Base-by-base conservation (phyloP, 2,888 invertebrate genomes). In the Epinotia ramella region DNA sequence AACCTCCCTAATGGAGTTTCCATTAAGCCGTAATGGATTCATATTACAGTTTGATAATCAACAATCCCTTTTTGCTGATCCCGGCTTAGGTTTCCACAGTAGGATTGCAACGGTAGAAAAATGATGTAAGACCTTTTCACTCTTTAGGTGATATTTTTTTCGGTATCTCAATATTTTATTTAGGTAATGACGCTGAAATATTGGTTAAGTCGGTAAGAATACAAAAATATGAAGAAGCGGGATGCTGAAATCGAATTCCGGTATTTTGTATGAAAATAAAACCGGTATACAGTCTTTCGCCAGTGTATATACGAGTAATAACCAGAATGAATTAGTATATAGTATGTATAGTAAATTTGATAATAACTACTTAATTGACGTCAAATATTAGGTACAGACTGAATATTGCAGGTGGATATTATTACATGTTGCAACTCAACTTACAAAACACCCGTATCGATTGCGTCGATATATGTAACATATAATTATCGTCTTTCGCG, bases 51-150 rank as follows among this genome's bases (percentile, higher is more conserved):
- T 67, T 56, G 68, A 73, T 62, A 69, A 73, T 73, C 68, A 68
- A 73, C 63, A 73, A 63, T 73, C 73, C 68, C 63, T 73, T 69
- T 68, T 73, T 68, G 73, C 63, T 44, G 63, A 73, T 69, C 56
- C 68, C 68, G 60, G 49, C 28, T 63, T 44, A 11, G 60, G 62
- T 53, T 57, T 40, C 67, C 46, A 6, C 46, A 12, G 46, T 1
- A 16, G 49, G 6, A 7, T 33, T 16, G 49, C 49, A 6, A 49
- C 16, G 49, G 16, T 49, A 16, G n/a, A 16, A 16, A 16, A 16
- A 16, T 49, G 0, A 49, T 16, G 13, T 49, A 16, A 12, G 13
- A 13, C 13, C 46, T 49, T 2, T n/a, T n/a, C n/a, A n/a, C 4
- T 0, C 4, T 1, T 16, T 7, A 5, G 6, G 33, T 33, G 33